Evolutionary conservation across 2,113 vertebrate species (phyloP).

Genomic region (Notiomystis cincta): DNA sequence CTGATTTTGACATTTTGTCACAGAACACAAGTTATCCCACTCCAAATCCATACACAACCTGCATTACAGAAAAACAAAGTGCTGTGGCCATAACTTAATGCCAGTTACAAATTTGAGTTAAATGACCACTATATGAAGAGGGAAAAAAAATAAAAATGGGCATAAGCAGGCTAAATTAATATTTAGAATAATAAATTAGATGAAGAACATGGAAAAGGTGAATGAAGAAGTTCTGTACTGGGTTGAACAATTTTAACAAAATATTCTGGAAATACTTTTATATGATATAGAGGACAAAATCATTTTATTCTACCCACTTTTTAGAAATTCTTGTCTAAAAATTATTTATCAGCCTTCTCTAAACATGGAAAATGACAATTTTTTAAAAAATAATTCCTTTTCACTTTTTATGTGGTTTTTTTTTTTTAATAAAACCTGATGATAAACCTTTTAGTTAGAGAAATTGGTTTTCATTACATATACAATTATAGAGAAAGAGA

Average conservation of each 20-base stretch:
- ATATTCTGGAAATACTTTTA: not conserved
- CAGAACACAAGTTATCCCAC: not conserved
- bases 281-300: not conserved
- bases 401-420: not conserved
- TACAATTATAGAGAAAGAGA: not conserved
- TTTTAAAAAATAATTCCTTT: not conserved
- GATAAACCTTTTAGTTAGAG: not conserved
- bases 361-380: not conserved
- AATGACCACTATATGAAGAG: not conserved
- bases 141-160: not conserved
- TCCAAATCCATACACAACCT: not conserved
- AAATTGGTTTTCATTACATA: not conserved
- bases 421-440: not conserved
- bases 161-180: slow-evolving; percentile 47
- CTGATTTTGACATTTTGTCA: not conserved
- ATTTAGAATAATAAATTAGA: slow-evolving; percentile 15
- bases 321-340: not conserved
- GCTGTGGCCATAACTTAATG: not conserved
- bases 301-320: not conserved
- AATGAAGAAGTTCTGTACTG: not conserved
- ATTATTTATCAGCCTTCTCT: not conserved
- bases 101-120: not conserved
- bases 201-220: slow-evolving; percentile 39
- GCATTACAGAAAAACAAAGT: not conserved
- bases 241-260: not conserved